Evolutionary conservation across 2,888 invertebrate genomes (phyloP).

Genomic region (Diploptera punctata): DNA sequence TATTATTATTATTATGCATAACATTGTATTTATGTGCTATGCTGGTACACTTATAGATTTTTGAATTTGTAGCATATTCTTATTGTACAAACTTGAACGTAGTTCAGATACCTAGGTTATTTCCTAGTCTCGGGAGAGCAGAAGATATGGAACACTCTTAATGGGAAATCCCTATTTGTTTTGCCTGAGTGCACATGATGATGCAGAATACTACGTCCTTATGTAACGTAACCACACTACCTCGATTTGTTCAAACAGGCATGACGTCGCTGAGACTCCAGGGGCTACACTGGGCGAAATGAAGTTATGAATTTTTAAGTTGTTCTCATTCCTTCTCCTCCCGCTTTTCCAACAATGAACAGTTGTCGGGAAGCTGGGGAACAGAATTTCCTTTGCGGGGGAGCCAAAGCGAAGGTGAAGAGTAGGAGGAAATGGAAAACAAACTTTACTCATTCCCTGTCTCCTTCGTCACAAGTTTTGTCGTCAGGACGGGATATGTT

Average conservation of each 20-base stretch:
- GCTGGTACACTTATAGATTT: too few relatives aligned
- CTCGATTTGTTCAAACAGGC: constrained; percentile 13
- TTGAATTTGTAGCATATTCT: too few relatives aligned
- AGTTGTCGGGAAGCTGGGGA: constrained; percentile 21
- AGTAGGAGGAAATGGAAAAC: constrained; percentile 36
- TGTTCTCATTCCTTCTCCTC: background rate
- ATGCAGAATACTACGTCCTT: background rate
- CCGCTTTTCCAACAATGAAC: constrained; percentile 14
- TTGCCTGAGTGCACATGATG: background rate
- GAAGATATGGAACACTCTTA: background rate
- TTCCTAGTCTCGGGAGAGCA: background rate
- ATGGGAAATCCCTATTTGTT: background rate
- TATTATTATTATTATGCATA: too few relatives aligned
- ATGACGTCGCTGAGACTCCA: constrained; percentile 1
- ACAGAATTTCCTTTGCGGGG: constrained; percentile 5
- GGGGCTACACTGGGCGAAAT: constrained; percentile 29
- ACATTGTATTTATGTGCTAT: too few relatives aligned
- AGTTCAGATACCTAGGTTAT: too few relatives aligned
- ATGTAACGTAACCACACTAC: background rate
- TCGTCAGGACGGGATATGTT: constrained; percentile 1
- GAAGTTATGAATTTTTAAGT: constrained; percentile 40
- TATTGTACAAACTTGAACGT: too few relatives aligned
- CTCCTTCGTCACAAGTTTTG: constrained; percentile 4
- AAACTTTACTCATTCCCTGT: constrained; percentile 30
- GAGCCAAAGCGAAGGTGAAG: constrained; percentile 17